Evolutionary conservation across 1,140 invertebrate species (phyloP).

Genomic region (Pseudoatta argentina): DNA sequence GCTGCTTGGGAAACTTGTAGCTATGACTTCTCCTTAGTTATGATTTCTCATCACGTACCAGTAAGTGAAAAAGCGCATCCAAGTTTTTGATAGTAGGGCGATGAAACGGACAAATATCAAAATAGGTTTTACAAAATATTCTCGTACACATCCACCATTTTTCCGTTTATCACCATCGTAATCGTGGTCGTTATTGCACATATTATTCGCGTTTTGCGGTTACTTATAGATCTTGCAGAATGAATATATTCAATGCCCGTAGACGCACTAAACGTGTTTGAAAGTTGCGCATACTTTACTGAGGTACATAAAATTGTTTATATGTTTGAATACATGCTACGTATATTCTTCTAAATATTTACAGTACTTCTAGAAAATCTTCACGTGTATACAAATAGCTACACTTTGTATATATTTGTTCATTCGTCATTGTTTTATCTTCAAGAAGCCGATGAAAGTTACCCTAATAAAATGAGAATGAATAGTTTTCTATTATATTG

Average conservation of each 20-base stretch:
- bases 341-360: slow-evolving; percentile 12
- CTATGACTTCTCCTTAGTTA: slow-evolving; percentile 26
- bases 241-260: slow-evolving; percentile 12
- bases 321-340: neutral
- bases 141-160: neutral
- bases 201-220: neutral
- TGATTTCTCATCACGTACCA: slow-evolving; percentile 72
- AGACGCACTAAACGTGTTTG: slow-evolving; percentile 5
- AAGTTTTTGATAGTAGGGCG: slow-evolving; percentile 58
- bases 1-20: slow-evolving; percentile 3
- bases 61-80: slow-evolving; percentile 70
- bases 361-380: neutral
- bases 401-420: neutral
- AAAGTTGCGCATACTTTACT: neutral
- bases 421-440: neutral
- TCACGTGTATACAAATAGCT: neutral
- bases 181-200: neutral
- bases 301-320: neutral
- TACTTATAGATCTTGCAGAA: neutral
- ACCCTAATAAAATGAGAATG: neutral
- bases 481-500: neutral
- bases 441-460: neutral
- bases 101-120: slow-evolving; percentile 44
- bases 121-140: slow-evolving; percentile 56
- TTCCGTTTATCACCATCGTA: neutral